These are phyloP conservation scores for Thereva unica DNA, from an alignment of 2,888 invertebrate species.

Conservation along the genomic window DNA sequence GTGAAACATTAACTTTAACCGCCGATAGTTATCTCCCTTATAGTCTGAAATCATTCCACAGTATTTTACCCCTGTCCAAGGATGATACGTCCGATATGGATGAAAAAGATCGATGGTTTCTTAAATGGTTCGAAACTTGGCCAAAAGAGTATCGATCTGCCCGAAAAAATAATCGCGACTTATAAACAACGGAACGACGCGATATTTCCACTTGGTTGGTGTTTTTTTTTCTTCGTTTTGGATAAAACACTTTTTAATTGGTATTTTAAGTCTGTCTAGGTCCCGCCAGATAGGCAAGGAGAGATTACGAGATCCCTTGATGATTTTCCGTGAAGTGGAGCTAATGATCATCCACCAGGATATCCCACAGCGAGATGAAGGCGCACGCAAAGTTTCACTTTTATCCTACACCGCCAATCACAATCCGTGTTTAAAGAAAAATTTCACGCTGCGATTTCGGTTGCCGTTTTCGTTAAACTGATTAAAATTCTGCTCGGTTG, in stretches of 20 bases:
- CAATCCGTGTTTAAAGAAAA: conserved; percentile 35
- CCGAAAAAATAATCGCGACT: conserved; percentile 24
- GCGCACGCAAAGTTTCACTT: conserved; percentile 10
- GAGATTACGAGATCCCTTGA: conserved; percentile 14
- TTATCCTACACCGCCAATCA: conserved; percentile 28
- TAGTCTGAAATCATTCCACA: conserved; percentile 20
- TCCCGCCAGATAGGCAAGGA: conserved; percentile 8
- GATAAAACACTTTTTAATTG: conserved; percentile 24
- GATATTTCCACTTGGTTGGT: conserved; percentile 2
- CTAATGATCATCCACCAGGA: conserved; percentile 28
- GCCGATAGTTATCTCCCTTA: conserved; percentile 26
- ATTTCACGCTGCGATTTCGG: conserved; percentile 23
- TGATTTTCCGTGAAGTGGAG: conserved; percentile 33
- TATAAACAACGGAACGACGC: conserved; percentile 13
- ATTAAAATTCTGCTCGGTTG: too few species aligned
- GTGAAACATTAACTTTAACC: conserved; percentile 23
- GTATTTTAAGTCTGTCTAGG: conserved; percentile 19
- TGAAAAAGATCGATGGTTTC: conserved; percentile 32
- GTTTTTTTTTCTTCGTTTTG: conserved; percentile 17
- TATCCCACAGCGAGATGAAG: neutral
- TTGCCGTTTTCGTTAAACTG: too few species aligned
- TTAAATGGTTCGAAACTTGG: neutral
- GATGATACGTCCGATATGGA: conserved; percentile 4
- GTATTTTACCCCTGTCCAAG: neutral
- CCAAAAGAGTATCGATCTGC: conserved; percentile 11